Evolutionary conservation across 2,888 invertebrate genomes (phyloP).

Genomic region (Trachelus troglodyta): DNA sequence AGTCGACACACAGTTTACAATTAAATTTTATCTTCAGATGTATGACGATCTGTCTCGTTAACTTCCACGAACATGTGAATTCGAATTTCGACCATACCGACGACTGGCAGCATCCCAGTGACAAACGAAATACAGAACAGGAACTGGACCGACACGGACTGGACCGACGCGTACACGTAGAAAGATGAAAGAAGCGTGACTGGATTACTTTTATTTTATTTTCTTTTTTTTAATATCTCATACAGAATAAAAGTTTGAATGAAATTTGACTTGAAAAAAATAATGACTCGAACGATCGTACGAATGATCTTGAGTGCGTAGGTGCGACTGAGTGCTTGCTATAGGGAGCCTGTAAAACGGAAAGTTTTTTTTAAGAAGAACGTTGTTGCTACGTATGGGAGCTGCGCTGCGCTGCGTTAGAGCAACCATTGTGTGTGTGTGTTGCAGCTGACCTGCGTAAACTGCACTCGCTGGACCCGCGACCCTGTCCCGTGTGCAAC

Average conservation of each 20-base stretch:
- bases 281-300: background rate
- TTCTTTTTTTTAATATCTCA: background rate
- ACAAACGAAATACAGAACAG: background rate
- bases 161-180: background rate
- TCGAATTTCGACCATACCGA: background rate
- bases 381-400: background rate
- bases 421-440: constrained; percentile 65
- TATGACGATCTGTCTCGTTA: background rate
- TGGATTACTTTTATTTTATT: background rate
- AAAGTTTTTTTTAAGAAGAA: background rate
- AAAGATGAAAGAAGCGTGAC: background rate
- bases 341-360: background rate
- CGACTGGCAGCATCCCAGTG: background rate
- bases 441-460: constrained; percentile 68
- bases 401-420: constrained; percentile 53
- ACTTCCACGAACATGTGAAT: background rate
- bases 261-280: background rate
- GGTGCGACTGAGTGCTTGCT: background rate
- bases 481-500: constrained; percentile 74
- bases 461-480: constrained; percentile 70
- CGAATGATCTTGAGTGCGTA: background rate
- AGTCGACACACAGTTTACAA: background rate
- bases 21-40: background rate
- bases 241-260: background rate
- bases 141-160: background rate